Conservation (phyloP, 1,140 invertebrate species). For the Bombus affinis region DNA sequence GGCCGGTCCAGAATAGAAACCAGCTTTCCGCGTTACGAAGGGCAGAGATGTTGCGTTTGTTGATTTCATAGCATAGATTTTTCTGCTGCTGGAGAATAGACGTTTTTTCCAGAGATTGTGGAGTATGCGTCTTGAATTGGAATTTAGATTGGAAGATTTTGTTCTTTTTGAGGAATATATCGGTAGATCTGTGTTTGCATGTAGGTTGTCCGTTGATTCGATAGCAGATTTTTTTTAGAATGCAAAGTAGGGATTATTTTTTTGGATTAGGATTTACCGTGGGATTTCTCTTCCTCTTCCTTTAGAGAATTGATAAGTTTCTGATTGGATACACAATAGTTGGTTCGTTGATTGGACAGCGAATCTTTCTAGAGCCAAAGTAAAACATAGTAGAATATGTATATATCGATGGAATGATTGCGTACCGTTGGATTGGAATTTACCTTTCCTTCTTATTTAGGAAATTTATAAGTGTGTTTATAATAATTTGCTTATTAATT, state of each 20-base stretch:
- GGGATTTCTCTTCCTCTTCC: neutral
- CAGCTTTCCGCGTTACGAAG: neutral
- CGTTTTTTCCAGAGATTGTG: neutral
- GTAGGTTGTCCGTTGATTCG: neutral
- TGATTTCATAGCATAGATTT: neutral
- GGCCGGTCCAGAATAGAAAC: neutral
- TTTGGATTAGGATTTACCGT: neutral
- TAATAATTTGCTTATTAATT: no score
- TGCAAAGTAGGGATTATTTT: neutral
- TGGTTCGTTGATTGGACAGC: no score
- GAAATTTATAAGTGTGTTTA: no score
- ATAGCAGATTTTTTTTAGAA: neutral
- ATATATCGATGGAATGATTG: no score
- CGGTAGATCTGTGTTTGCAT: neutral
- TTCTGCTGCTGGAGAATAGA: neutral
- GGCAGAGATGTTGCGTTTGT: no score
- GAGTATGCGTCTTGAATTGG: neutral
- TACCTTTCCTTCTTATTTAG: no score
- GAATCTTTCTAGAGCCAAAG: no score
- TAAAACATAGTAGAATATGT: no score
- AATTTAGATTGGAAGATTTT: neutral
- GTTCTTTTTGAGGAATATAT: neutral
- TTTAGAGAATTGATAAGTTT: no score
- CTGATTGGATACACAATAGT: no score
- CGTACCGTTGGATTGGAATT: no score